Base-by-base conservation (phyloP, 2,113 vertebrate genomes). In the Erinaceus europaeus region DNA sequence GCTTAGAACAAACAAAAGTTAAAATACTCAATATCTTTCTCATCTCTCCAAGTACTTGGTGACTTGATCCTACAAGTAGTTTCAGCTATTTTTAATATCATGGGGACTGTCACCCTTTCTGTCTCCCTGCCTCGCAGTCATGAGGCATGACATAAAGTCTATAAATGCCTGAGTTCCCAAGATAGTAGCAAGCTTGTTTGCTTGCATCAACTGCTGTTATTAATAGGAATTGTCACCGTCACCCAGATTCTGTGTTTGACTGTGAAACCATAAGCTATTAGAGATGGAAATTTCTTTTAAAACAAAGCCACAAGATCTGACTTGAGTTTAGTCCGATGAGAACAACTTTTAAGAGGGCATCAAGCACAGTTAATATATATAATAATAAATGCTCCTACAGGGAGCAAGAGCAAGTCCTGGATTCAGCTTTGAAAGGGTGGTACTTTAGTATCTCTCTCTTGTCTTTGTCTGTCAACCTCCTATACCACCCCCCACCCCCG, bases 121-220 rank as follows among this genome's bases (percentile, higher is more conserved):
- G 48, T 23, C 40, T 88, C 36, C 61, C 61, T 9, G 20, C 68
- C 61, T 69, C 44, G 44, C 90, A 57, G 50, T 79, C 79, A 73
- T 73, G 74, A 93, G 74, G 52, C 32, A 34, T 88, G 80, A 81
- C 46, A 32, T 88, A 84, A 84, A 12, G 38, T 76, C 86, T 92
- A 32, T 72, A 81, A 93, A 73, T 74, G 44, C n/a, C 78, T 76
- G 7, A 64, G 40, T 83, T 71, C 55, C 57, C 29, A 55, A 74
- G 69, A 78, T 27, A 80, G 50, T 14, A 27, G 36, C 61, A 83
- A 81, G 78, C 23, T 38, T 77, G 32, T 87, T 65, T 50, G 44
- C n/a, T 3, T 84, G 14, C 80, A n/a, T 86, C 76, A 76, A 46
- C 81, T 90, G 36, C 71, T 89, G 17, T 84, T 92, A 88, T 84